A percentile compares a stretch with the other conserved stretches of the same genome.
phyloP scores from a whole-genome alignment of 2,113 vertebrate species.

The Paraplagusia blochii region DNA sequence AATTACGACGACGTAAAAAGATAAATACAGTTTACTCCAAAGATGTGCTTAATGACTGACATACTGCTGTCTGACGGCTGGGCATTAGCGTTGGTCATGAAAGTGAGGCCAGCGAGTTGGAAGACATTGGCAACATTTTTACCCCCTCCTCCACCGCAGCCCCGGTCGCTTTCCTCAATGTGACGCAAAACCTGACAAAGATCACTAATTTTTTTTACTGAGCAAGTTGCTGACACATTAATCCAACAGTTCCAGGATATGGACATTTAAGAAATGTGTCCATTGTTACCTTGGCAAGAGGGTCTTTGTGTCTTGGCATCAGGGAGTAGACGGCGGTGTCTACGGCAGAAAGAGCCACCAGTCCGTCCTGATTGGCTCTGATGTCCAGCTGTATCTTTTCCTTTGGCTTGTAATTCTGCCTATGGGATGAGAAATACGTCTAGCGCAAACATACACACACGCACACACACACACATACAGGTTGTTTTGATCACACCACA shows the following conservation, averaged over 20 bases:
- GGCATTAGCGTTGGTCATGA: conserved; percentile 87
- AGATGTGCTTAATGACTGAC: neutral
- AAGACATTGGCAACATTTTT: conserved; percentile 83
- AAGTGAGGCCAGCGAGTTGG: conserved; percentile 83
- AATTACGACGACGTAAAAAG: too few relatives aligned
- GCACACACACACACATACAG: conserved; percentile 1
- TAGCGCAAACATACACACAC: conserved; percentile 47
- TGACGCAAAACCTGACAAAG: conserved; percentile 77
- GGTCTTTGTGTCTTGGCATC: conserved; percentile 58
- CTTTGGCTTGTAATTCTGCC: conserved; percentile 68
- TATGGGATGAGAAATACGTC: conserved; percentile 67
- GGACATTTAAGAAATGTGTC: neutral
- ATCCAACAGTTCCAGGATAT: neutral
- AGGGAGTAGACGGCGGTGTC: conserved; percentile 82
- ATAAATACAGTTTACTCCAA: too few relatives aligned
- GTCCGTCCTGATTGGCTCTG: conserved; percentile 66
- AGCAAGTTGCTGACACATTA: neutral
- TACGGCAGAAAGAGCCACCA: conserved; percentile 82
- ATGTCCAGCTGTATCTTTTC: conserved; percentile 70
- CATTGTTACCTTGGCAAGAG: conserved; percentile 54
- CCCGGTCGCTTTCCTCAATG: conserved; percentile 85
- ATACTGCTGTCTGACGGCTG: conserved; percentile 40
- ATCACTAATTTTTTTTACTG: conserved; percentile 16
- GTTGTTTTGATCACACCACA: too few relatives aligned
- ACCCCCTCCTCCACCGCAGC: conserved; percentile 91